Conservation (phyloP, 2,888 invertebrate genomes). For the Ganaspis brasiliensis region DNA sequence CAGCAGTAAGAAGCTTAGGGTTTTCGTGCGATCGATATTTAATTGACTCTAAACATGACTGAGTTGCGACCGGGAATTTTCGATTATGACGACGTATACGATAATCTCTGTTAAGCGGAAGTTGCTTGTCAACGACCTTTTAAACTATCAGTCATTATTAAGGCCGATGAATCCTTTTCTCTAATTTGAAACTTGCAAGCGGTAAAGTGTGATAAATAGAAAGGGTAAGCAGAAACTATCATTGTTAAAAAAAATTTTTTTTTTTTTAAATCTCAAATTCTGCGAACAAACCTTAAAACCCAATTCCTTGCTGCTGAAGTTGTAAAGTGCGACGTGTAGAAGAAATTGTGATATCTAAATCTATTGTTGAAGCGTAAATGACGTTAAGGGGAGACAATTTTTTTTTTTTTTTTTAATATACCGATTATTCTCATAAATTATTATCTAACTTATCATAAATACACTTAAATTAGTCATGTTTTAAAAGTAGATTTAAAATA, state of each 20-base stretch:
- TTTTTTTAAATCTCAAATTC: constrained; percentile 1
- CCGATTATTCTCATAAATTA: neutral
- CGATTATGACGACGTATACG: constrained; percentile 7
- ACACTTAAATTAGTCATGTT: neutral
- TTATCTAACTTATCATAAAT: no score
- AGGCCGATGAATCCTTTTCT: neutral
- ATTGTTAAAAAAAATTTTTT: neutral
- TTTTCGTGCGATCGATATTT: constrained; percentile 22
- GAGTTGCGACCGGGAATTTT: constrained; percentile 32
- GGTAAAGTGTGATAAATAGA: neutral
- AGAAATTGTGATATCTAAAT: constrained; percentile 32
- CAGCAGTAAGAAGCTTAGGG: constrained; percentile 1
- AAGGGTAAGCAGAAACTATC: neutral
- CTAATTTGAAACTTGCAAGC: constrained; percentile 9
- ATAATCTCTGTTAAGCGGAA: constrained; percentile 27
- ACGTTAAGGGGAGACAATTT: constrained; percentile 37
- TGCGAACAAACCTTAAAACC: constrained; percentile 37
- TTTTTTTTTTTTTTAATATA: neutral
- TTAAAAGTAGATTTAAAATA: neutral
- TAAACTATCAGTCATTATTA: neutral
- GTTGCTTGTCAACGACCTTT: neutral
- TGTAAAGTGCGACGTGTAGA: constrained; percentile 39
- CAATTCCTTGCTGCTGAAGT: constrained; percentile 32
- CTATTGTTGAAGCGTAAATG: constrained; percentile 29
- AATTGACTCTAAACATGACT: constrained; percentile 21